Evolutionary conservation across 2,797 vertebrate genomes (phyloP).

Genomic region (Sciurus vulgaris): DNA sequence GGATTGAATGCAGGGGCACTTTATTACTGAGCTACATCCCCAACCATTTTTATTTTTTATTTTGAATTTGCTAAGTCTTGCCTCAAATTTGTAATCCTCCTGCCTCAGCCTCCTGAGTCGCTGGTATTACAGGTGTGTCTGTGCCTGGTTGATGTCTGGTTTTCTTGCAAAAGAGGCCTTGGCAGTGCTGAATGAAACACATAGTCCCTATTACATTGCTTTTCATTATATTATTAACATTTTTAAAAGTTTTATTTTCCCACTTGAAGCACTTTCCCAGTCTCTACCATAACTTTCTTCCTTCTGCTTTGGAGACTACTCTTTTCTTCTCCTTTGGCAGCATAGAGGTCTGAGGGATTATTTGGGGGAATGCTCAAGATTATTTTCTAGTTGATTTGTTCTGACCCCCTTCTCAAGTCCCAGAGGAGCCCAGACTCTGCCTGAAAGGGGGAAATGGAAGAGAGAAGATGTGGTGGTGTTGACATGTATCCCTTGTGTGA

Average conservation of each 20-base stretch:
- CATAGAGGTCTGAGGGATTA: neutral
- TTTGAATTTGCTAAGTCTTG: neutral
- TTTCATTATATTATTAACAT: neutral
- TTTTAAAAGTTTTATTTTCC: neutral
- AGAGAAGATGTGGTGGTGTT: neutral
- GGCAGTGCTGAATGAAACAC: neutral
- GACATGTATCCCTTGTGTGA: neutral
- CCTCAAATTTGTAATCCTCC: too few species aligned
- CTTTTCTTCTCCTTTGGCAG: neutral
- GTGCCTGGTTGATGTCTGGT: neutral
- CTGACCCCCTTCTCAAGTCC: neutral
- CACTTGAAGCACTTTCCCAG: neutral
- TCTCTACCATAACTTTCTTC: neutral
- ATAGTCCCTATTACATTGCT: neutral
- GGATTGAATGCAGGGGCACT: neutral
- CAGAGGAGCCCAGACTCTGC: neutral
- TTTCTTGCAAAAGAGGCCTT: neutral
- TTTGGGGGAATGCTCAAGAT: neutral
- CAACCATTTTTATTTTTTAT: neutral
- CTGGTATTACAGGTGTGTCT: too few species aligned
- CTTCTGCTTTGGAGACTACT: slow-evolving; percentile 10
- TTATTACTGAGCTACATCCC: neutral
- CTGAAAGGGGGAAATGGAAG: neutral
- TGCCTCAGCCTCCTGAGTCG: too few species aligned
- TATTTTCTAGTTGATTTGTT: neutral